phyloP scores from a whole-genome alignment of 23 tunicate genomes.

The Styela clava region DNA sequence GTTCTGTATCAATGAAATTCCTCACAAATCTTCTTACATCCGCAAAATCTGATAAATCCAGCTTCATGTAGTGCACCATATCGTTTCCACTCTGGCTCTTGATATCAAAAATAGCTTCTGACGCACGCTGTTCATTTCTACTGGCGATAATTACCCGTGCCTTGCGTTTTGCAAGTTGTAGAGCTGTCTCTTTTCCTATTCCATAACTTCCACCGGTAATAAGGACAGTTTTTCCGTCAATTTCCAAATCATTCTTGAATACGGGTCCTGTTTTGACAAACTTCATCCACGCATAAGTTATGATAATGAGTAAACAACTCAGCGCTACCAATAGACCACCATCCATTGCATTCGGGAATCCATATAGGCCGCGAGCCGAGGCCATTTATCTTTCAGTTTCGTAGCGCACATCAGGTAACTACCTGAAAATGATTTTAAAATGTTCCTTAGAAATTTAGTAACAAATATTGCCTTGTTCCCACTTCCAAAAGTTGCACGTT shows the following conservation, averaged over 20 bases:
- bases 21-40: conserved; percentile 10
- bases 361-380: too few species aligned
- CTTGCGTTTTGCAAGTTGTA: conserved; percentile 10
- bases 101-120: conserved; percentile 3
- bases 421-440: too few species aligned
- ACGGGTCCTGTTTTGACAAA: conserved; percentile 19
- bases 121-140: conserved; percentile 1
- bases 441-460: too few species aligned
- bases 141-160: conserved; percentile 19
- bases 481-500: too few species aligned
- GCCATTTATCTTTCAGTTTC: too few species aligned
- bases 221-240: conserved; percentile 18
- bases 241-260: background rate
- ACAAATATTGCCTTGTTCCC: too few species aligned
- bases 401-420: too few species aligned
- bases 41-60: conserved; percentile 1
- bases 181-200: conserved; percentile 13
- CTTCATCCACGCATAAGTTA: background rate
- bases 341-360: too few species aligned
- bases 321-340: background rate
- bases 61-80: conserved; percentile 13
- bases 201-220: conserved; percentile 30
- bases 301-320: background rate
- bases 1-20: background rate
- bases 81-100: background rate